Base-by-base conservation (phyloP, 2,113 vertebrate species). In the Ailuropoda melanoleuca region DNA sequence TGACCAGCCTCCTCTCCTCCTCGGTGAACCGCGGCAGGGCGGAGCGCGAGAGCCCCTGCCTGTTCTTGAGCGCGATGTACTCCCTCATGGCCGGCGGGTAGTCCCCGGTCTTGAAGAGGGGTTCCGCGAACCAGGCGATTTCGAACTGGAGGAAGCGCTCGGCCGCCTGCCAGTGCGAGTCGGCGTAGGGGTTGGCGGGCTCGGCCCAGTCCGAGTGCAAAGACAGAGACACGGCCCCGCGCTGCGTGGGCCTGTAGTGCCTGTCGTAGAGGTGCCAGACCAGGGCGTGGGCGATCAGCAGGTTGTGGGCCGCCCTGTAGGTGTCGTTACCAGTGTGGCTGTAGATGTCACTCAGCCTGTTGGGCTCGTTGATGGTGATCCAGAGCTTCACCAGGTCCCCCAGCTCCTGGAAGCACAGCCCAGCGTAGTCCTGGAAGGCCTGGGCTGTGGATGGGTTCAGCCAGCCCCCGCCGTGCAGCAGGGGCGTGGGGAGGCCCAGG, bases 301-400 rank as follows among this genome's bases (percentile, higher is more conserved):
- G 98, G 95, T 99, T 98, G 94, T 99, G 99, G 23, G 99, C 99
- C 2, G 99, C 99, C 83, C 3, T 75, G 23, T 99, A 99, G 0
- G 98, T 99, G 53, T 99, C 98, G 0, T 98, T 98, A 6, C 98
- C 98, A 6, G 97, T 99, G 80, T 86, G 97, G 2, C 98, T 98
- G 97, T 99, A 99, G 72, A 98, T 58, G 19, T 99, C 99, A 0
- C 98, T 98, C 21, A 99, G 97, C 53, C 99, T 98, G 97, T 99
- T 99, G 0, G 99, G 99, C 97, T 99, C 99, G 0, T 99, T 99
- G 88, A 99, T 98, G 56, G 99, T 99, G 98, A 99, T 99, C 99
- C 99, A 99, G 13, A 99, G 98, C 81, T 98, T 98, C 50, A 99
- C 99, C 98, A 99, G 98, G 92, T 99, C 97, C 0, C 99, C 99